A percentile compares a stretch with the other conserved stretches of the same genome.
These are phyloP conservation scores for Nephotettix cincticeps DNA, from an alignment of 1,140 invertebrate species.

Conservation along the genomic window DNA sequence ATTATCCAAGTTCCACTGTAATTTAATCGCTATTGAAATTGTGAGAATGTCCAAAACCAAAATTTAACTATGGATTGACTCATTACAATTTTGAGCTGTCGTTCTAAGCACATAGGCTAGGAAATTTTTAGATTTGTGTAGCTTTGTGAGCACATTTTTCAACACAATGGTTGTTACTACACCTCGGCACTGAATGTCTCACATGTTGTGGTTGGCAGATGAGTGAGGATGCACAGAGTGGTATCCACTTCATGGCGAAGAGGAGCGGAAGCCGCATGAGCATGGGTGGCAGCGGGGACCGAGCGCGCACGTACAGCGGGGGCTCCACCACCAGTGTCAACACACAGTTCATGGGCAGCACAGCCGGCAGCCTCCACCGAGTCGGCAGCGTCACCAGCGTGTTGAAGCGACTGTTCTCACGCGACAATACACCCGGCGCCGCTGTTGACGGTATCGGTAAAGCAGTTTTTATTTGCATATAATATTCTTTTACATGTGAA, in stretches of 20 bases:
- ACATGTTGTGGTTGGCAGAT: background rate
- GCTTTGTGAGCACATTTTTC: too few relatives aligned
- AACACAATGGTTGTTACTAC: too few relatives aligned
- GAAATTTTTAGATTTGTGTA: too few relatives aligned
- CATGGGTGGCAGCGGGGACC: constrained; percentile 31
- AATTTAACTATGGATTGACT: too few relatives aligned
- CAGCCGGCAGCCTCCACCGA: constrained; percentile 60
- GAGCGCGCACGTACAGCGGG: constrained; percentile 32
- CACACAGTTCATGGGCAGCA: constrained; percentile 41
- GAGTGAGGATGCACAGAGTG: constrained; percentile 41
- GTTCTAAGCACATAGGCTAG: too few relatives aligned
- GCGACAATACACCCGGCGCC: constrained; percentile 52
- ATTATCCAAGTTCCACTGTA: too few relatives aligned
- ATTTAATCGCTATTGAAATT: too few relatives aligned
- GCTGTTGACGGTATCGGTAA: constrained; percentile 31
- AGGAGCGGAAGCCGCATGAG: constrained; percentile 36
- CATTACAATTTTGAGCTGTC: too few relatives aligned
- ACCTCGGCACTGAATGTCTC: too few relatives aligned
- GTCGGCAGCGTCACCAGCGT: constrained; percentile 73
- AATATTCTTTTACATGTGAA: too few relatives aligned
- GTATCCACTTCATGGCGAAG: constrained; percentile 40
- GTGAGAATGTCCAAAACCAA: too few relatives aligned
- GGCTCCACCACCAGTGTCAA: constrained; percentile 50
- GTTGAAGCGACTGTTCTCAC: constrained; percentile 70
- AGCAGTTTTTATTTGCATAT: too few relatives aligned